These are phyloP conservation scores for Neodiprion pinetum DNA, from an alignment of 1,140 invertebrate genomes.

Conservation along the genomic window DNA sequence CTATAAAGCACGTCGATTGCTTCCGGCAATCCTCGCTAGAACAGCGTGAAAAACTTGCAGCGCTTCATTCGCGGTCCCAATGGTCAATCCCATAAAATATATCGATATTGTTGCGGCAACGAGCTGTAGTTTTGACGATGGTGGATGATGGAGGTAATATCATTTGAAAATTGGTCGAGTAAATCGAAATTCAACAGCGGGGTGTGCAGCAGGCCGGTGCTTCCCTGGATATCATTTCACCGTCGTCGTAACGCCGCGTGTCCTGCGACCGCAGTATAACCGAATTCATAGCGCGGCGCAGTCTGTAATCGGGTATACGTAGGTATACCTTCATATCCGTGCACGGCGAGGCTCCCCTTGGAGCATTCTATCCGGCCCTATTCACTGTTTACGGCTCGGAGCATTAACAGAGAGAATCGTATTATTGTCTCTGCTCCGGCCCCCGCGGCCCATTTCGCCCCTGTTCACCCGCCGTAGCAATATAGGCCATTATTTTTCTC, in stretches of 20 bases:
- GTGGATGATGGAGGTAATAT: too few species aligned
- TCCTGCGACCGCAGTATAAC: neutral
- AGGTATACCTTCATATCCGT: neutral
- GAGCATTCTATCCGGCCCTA: constrained; percentile 50
- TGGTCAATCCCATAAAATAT: too few species aligned
- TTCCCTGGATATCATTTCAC: too few species aligned
- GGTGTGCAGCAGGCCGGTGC: too few species aligned
- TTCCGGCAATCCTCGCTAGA: too few species aligned
- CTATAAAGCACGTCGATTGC: too few species aligned
- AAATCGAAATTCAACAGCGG: too few species aligned
- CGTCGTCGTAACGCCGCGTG: neutral
- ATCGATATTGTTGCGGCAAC: too few species aligned
- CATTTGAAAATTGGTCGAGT: too few species aligned
- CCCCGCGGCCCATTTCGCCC: constrained; percentile 10
- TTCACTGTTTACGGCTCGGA: constrained; percentile 49
- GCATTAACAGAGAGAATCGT: constrained; percentile 49
- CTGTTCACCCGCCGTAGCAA: constrained; percentile 11
- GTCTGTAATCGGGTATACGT: constrained; percentile 6
- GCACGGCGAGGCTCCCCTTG: constrained; percentile 39
- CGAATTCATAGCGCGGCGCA: constrained; percentile 5
- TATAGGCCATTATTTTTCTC: constrained; percentile 6
- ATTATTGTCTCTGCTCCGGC: constrained; percentile 29
- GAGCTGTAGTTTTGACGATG: too few species aligned
- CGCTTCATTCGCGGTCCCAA: too few species aligned
- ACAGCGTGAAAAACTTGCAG: too few species aligned